Conservation (phyloP, 2,113 vertebrate genomes). For the Proterorhinus semilunaris region DNA sequence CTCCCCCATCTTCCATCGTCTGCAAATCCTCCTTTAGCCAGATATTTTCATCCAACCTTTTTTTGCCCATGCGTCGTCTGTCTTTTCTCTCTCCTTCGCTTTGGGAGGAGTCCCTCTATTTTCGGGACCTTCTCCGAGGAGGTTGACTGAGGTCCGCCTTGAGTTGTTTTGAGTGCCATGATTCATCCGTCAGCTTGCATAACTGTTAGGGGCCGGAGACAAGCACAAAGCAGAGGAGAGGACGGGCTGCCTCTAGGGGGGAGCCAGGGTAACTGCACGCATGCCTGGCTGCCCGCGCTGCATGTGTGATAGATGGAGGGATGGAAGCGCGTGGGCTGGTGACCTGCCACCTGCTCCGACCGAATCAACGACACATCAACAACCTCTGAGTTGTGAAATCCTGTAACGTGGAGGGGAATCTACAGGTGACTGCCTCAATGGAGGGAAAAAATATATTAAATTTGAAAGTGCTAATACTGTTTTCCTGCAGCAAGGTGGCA, state of each 20-base stretch:
- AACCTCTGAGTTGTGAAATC: conserved; percentile 34
- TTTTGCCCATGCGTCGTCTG: not conserved
- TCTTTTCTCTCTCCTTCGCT: not conserved
- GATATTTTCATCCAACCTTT: not conserved
- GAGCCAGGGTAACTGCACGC: conserved; percentile 16
- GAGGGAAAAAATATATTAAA: too few relatives aligned
- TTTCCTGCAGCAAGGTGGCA: too few relatives aligned
- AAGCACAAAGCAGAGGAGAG: not conserved
- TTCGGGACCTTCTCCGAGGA: not conserved
- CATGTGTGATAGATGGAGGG: not conserved
- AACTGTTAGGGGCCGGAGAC: conserved; percentile 15
- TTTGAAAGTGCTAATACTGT: not conserved
- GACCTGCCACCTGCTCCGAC: conserved; percentile 32
- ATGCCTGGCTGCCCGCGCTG: not conserved
- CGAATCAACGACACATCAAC: conserved; percentile 1
- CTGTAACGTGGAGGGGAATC: conserved; percentile 6
- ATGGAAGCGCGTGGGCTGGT: not conserved
- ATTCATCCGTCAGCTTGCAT: conserved; percentile 44
- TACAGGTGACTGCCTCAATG: not conserved
- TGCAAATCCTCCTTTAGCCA: too few relatives aligned
- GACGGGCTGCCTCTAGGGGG: conserved; percentile 14
- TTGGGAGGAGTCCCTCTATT: not conserved
- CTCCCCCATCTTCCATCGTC: not conserved
- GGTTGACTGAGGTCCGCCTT: conserved; percentile 29
- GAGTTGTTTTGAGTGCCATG: conserved; percentile 24